Percentiles rank a stretch among this genome's conserved stretches.
These are phyloP conservation scores for Rhopalosiphum padi DNA, from an alignment of 1,140 invertebrate species.

Conservation along the genomic window DNA sequence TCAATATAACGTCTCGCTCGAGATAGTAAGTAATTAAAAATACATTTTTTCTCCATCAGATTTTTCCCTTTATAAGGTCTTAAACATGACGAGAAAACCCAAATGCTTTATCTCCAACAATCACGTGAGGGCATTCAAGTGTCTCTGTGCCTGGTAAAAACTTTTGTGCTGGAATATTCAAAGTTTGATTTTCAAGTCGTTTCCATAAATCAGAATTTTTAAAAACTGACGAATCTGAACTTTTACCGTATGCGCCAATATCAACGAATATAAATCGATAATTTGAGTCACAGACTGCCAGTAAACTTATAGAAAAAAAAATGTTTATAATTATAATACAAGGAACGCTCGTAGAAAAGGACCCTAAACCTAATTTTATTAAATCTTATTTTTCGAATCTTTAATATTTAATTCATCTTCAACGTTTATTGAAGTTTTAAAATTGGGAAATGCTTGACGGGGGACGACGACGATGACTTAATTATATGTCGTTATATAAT, in stretches of 20 bases:
- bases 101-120: slow-evolving; percentile 64
- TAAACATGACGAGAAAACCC: slow-evolving; percentile 62
- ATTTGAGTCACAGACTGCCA: too few species aligned
- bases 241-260: slow-evolving; percentile 49
- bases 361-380: too few species aligned
- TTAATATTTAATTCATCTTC: too few species aligned
- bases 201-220: slow-evolving; percentile 47
- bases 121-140: background rate
- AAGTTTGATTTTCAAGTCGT: background rate
- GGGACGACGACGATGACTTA: too few species aligned
- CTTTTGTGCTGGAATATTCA: background rate
- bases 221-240: slow-evolving; percentile 52
- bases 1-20: slow-evolving; percentile 62
- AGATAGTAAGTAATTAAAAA: slow-evolving; percentile 63
- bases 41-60: slow-evolving; percentile 59
- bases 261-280: too few species aligned
- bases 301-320: too few species aligned
- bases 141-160: background rate
- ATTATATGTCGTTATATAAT: too few species aligned
- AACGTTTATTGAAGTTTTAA: too few species aligned
- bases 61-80: slow-evolving; percentile 60
- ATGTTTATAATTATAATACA: too few species aligned
- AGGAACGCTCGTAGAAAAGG: too few species aligned
- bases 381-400: too few species aligned
- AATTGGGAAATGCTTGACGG: too few species aligned